Base-by-base conservation (phyloP, 2,797 vertebrate species). In the Masticophis lateralis region DNA sequence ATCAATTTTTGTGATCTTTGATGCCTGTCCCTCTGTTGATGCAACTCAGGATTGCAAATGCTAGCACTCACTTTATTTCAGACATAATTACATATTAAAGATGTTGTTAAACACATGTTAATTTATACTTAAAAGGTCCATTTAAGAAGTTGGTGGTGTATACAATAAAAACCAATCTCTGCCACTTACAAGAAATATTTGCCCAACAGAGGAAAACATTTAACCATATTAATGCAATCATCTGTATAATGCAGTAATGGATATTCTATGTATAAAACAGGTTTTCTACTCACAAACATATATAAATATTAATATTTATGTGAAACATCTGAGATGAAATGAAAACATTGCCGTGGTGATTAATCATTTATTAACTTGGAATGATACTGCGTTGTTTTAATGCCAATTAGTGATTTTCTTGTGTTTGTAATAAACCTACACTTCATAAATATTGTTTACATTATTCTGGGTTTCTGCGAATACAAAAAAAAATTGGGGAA, bases 371-470 rank as follows among this genome's bases (percentile, higher is more conserved):
- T 90, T 53, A 95, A n/a, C 79, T 95, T 94, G 86, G 94, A 90
- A 93, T 89, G 92, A 91, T 92, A 95, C 91, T 91, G 83, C 43
- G 2, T 94, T 95, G 95, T 51, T 94, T 20, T 74, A 16, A 88
- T 94, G 94, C 88, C 79, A 61, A 90, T 95, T 95, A 95, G 94
- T 93, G 92, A 91, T 90, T 95, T 95, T 94, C 57, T 92, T 94
- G 69, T 97, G 94, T 96, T 96, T 97, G 94, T 94, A 94, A 94
- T 92, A 96, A 97, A 95, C 95, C 95, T 95, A 79, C 88, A 61
- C 91, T 94, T 96, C 92, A 90, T 94, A 93, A 92, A 95, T 94
- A 96, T 93, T 95, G 95, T 32, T 91, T 94, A 92, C 89, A 86
- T 11, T n/a, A 32, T 93, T 94, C 56, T 83, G 74, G 57, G 0